A percentile compares a stretch with the other conserved stretches of the same genome.
Conservation (phyloP, 2,797 vertebrate genomes). For the Chaetodon trifasciatus region DNA sequence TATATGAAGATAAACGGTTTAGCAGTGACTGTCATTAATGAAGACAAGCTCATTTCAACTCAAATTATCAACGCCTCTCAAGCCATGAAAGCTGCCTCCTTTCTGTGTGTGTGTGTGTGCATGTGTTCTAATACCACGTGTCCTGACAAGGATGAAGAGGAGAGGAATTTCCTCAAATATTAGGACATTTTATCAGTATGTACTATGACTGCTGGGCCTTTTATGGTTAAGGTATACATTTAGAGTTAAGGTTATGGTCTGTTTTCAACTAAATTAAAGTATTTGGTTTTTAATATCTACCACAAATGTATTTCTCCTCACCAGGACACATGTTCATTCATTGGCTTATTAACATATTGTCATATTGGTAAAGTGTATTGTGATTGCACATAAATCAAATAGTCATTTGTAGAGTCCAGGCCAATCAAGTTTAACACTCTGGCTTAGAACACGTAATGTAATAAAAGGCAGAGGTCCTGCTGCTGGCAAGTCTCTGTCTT, state of each 20-base stretch:
- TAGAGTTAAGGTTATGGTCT: not conserved
- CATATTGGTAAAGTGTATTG: not conserved
- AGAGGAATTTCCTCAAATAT: conserved; percentile 20
- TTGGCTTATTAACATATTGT: not conserved
- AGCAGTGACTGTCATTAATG: conserved; percentile 74
- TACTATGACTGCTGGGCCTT: not conserved
- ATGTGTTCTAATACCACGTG: conserved; percentile 31
- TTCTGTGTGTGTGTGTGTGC: conserved; percentile 20
- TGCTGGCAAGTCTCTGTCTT: conserved; percentile 24
- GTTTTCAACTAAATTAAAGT: not conserved
- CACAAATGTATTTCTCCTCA: not conserved
- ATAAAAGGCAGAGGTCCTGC: conserved; percentile 11
- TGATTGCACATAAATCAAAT: not conserved
- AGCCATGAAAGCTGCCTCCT: conserved; percentile 62
- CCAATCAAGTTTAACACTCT: not conserved
- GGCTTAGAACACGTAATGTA: conserved; percentile 4
- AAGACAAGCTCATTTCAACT: conserved; percentile 79
- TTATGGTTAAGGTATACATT: not conserved
- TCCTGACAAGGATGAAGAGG: conserved; percentile 41
- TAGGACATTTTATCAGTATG: conserved; percentile 24
- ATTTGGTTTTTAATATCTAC: too few relatives aligned
- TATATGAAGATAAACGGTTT: conserved; percentile 75
- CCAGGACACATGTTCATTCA: not conserved
- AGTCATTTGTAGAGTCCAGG: not conserved
- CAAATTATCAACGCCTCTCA: conserved; percentile 75